phyloP scores from a whole-genome alignment of 2,797 vertebrate species.

The Typhlichthys eigenmanni region DNA sequence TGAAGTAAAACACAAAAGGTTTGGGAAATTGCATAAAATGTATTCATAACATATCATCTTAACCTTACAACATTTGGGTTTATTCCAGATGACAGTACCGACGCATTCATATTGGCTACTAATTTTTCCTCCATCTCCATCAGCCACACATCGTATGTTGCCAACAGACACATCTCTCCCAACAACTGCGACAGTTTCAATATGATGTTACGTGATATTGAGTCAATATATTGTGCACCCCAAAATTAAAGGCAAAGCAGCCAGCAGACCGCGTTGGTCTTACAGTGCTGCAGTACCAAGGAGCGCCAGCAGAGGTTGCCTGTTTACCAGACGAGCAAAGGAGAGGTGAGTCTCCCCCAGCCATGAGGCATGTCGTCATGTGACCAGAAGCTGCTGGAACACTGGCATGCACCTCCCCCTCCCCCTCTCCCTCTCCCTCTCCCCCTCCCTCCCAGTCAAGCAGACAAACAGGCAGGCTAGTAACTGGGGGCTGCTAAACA shows the following conservation, averaged over 20 bases:
- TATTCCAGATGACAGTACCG: too few relatives aligned
- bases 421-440: slow-evolving; percentile 5
- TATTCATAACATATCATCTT: too few relatives aligned
- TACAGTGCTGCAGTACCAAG: slow-evolving; percentile 21
- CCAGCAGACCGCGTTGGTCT: slow-evolving; percentile 14
- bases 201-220: too few relatives aligned
- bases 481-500: slow-evolving; percentile 14
- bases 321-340: slow-evolving; percentile 21
- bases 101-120: too few relatives aligned
- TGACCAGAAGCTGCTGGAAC: slow-evolving; percentile 61
- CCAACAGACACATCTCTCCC: too few relatives aligned
- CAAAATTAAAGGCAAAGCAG: slow-evolving; percentile 30
- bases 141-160: too few relatives aligned
- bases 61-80: too few relatives aligned
- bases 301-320: slow-evolving; percentile 50
- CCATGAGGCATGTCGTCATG: slow-evolving; percentile 58
- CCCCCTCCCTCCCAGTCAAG: neutral
- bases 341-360: slow-evolving; percentile 59
- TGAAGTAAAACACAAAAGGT: too few relatives aligned
- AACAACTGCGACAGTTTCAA: too few relatives aligned
- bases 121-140: too few relatives aligned
- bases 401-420: slow-evolving; percentile 51
- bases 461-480: slow-evolving; percentile 16
- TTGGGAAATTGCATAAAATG: too few relatives aligned
- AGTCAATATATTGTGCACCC: too few relatives aligned